Base-by-base conservation (phyloP, 2,113 vertebrate genomes). In the Pandion haliaetus region DNA sequence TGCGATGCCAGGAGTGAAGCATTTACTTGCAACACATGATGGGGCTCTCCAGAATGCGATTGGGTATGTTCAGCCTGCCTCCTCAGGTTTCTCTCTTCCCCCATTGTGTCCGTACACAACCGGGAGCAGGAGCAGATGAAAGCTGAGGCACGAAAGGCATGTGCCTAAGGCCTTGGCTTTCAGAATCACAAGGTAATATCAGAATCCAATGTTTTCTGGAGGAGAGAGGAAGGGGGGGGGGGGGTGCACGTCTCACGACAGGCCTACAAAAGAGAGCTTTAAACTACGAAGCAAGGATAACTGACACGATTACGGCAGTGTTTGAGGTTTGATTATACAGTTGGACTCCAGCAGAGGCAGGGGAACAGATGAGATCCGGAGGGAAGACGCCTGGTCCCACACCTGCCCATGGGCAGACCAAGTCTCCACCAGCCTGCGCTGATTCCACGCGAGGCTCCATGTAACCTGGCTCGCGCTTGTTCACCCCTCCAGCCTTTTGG, bases 111-210 rank as follows among this genome's bases (percentile, higher is more conserved):
- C 54, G 3, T 61, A 76, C 78, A 85, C 82, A 94, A 91, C 84
- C 8, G 0, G 15, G 88, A 87, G 94, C 88, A 23, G 83, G 84
- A 90, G 87, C 84, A 88, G 93, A 93, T 14, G 87, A 95, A 92
- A 93, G 96, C 92, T 32, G 66, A 95, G 86, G 97, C 92, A 97
- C 5, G 95, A 94, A 90, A 94, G 88, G 96, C 90, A 96, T 93
- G 96, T 84, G 95, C 95, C 95, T 95, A 94, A 93, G 95, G 96
- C 95, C 92, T 74, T 95, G 95, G 93, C 90, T 95, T 92, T 78
- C 79, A 19, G 85, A 93, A 97, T 82, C 88, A 86, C 88, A 93
- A 62, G 87, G 93, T 34, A 55, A 1, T 72, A 94, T 19, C 90
- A 92, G 95, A 88, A 94, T 45, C 67, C 76, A 86, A 0, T 20